A percentile compares a stretch with the other conserved stretches of the same genome.
Evolutionary conservation across 2,113 vertebrate genomes (phyloP).

Genomic region (Motacilla alba): DNA sequence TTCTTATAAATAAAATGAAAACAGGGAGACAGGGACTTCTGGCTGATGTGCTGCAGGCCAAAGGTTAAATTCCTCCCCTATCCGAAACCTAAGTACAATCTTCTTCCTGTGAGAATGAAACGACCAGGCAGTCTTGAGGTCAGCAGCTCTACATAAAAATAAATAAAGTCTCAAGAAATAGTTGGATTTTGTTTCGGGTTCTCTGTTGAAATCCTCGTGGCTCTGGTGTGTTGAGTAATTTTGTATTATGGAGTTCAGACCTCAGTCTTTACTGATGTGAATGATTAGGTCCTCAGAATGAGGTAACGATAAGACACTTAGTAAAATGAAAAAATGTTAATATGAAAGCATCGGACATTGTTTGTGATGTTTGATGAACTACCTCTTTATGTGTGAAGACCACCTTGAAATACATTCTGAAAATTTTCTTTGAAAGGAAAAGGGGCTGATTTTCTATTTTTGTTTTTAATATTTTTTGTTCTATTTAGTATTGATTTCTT

Average conservation of each 20-base stretch:
- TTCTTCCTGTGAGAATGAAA: conserved; percentile 70
- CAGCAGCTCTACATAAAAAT: conserved; percentile 52
- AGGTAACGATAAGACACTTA: not conserved
- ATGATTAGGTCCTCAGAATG: not conserved
- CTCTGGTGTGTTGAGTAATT: not conserved
- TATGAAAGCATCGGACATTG: not conserved
- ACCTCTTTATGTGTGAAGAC: not conserved
- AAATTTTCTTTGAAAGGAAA: not conserved
- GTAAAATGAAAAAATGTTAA: not conserved
- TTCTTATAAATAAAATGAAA: conserved; percentile 31
- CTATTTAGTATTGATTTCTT: not conserved
- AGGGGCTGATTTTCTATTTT: not conserved
- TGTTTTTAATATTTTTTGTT: not conserved
- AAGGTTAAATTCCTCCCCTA: conserved; percentile 63
- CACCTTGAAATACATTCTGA: not conserved
- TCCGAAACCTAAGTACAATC: conserved; percentile 44
- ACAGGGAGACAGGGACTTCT: conserved; percentile 36
- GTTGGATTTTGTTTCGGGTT: conserved; percentile 45
- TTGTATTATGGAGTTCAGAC: not conserved
- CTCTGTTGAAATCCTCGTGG: not conserved
- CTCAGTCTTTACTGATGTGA: not conserved
- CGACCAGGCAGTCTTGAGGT: conserved; percentile 60
- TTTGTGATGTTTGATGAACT: not conserved
- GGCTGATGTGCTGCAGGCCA: conserved; percentile 49
- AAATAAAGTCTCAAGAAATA: conserved; percentile 51